Evolutionary conservation across 2,797 vertebrate species (phyloP), one percentile per base, ranked within the genome.

Genomic region (Limosa lapponica): DNA sequence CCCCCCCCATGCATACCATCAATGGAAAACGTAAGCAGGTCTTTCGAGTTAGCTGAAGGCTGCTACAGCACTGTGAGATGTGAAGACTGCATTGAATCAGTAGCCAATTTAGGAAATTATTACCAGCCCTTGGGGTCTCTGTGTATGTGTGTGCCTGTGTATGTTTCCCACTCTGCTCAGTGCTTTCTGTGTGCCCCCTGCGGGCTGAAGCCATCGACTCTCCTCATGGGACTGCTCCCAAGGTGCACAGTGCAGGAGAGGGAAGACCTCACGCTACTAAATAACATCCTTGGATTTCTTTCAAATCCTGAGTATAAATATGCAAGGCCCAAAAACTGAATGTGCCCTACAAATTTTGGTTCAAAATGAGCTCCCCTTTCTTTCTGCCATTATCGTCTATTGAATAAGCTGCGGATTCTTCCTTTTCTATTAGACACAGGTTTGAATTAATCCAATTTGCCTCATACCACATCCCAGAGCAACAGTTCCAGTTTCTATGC

Each of bases 101-200:
- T 11, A 81, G 17, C 8, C 37, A 48, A 0, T 37, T 72, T 41
- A n/a, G 66, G 49, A 93, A 86, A 88, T 71, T 36, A 7, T 22
- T 20, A 16, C 2, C 17, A 27, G 6, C 5, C 30, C 27, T 55
- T 16, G 27, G 11, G 28, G 20, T 17, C 5, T 49, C 43, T 15
- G 15, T 46, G 39, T n/a, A 1, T 27, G 24, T 7, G 4, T 23
- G n/a, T 64, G 82, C 28, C 67, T 8, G 0, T 37, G 24, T 37
- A 20, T 2, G 0, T n/a, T 46, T 48, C 46, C 32, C 16, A 7
- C 18, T 32, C 4, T 0, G 36, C 48, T 82, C 0, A 0, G 18
- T 46, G 84, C 87, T 87, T 64, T 62, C 82, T 3, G 8, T 37
- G n/a, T 89, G 89, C 78, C 74, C 79, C 64, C 83, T 89, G 74